Evolutionary conservation across 2,888 invertebrate genomes (phyloP).

Genomic region (Synergus laeviventris): DNA sequence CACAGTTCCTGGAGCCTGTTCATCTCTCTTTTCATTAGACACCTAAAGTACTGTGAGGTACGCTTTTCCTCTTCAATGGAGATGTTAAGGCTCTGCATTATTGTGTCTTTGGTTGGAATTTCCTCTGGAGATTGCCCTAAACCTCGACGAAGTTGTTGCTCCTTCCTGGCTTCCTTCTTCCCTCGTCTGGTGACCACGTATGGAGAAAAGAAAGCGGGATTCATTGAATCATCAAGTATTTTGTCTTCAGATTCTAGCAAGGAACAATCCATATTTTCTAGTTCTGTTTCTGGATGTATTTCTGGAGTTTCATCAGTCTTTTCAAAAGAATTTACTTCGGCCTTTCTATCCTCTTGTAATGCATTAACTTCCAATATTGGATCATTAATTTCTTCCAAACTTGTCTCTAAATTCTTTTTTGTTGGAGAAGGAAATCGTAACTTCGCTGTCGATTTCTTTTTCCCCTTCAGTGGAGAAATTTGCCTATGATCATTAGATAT

Average conservation of each 20-base stretch:
- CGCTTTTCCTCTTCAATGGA: conserved; percentile 68
- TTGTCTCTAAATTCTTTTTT: neutral
- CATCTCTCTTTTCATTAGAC: conserved; percentile 77
- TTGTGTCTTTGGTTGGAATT: conserved; percentile 67
- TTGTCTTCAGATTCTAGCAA: conserved; percentile 15
- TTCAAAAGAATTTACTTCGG: neutral
- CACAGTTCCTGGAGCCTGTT: conserved; percentile 78
- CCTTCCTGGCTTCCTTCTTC: conserved; percentile 79
- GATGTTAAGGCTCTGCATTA: conserved; percentile 65
- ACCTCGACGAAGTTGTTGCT: conserved; percentile 67
- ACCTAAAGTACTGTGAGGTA: conserved; percentile 75
- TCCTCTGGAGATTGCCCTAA: conserved; percentile 44
- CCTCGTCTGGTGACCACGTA: conserved; percentile 80
- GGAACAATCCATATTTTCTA: neutral
- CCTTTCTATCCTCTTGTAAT: neutral
- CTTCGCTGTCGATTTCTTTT: neutral
- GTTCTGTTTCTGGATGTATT: neutral
- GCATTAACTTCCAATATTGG: neutral
- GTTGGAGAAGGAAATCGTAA: neutral
- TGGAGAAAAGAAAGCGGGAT: conserved; percentile 72
- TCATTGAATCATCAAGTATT: conserved; percentile 38
- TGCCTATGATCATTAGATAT: neutral
- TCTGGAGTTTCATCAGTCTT: neutral
- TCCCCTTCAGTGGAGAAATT: neutral
- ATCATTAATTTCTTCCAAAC: neutral